phyloP scores from a whole-genome alignment of 2,888 invertebrate genomes.

The Troides aeacus region DNA sequence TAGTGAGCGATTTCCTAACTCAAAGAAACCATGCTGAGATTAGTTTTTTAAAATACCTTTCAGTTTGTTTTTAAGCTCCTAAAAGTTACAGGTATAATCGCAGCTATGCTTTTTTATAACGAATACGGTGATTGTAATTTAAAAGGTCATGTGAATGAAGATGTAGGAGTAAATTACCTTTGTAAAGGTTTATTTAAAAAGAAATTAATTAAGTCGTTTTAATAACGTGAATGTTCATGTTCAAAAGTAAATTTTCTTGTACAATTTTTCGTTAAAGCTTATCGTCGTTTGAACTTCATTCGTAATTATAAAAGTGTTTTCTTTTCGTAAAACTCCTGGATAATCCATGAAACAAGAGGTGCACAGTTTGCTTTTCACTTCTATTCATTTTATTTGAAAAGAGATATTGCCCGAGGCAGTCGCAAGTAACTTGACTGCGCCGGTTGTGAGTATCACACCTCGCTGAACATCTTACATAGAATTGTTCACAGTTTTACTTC shows the following conservation, averaged over 20 bases:
- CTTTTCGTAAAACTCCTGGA: background rate
- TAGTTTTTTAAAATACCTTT: background rate
- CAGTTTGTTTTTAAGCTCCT: background rate
- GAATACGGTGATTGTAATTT: too few relatives aligned
- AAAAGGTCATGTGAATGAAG: too few relatives aligned
- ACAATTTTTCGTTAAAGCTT: too few relatives aligned
- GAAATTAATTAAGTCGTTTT: too few relatives aligned
- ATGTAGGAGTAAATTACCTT: too few relatives aligned
- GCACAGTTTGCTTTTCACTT: constrained; percentile 14
- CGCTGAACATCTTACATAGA: constrained; percentile 9
- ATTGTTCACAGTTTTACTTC: background rate
- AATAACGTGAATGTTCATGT: too few relatives aligned
- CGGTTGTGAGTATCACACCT: constrained; percentile 20
- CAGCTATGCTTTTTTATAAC: too few relatives aligned
- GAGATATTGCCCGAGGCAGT: constrained; percentile 5
- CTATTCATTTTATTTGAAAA: constrained; percentile 7
- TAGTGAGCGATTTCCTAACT: background rate
- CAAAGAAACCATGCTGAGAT: background rate
- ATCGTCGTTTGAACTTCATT: background rate
- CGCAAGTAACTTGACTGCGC: constrained; percentile 16
- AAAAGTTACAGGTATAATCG: too few relatives aligned
- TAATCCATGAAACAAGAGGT: constrained; percentile 13
- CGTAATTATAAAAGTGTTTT: constrained; percentile 13
- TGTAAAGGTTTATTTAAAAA: too few relatives aligned
- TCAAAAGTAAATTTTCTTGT: too few relatives aligned